phyloP scores from a whole-genome alignment of 1,140 invertebrate genomes.

The Acromyrmex heyeri region DNA sequence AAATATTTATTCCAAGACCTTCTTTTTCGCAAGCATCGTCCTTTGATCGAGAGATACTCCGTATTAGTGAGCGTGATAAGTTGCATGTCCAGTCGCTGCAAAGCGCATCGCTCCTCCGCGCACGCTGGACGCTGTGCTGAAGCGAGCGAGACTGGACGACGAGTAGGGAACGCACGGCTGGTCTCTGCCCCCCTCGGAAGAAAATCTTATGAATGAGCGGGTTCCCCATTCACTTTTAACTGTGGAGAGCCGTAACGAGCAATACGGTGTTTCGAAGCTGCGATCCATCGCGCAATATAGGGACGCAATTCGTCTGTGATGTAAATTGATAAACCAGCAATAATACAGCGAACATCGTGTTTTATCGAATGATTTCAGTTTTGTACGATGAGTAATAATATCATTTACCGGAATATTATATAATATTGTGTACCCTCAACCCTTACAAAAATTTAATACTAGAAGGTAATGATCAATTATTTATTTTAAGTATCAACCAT shows the following conservation, averaged over 20 bases:
- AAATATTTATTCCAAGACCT: slow-evolving; percentile 23
- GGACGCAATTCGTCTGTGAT: background rate
- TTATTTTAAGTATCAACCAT: no score
- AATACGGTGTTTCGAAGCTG: slow-evolving; percentile 20
- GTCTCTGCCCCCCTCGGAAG: slow-evolving; percentile 75
- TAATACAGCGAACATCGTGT: background rate
- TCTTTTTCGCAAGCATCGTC: slow-evolving; percentile 21
- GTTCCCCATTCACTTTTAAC: slow-evolving; percentile 85
- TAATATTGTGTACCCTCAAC: no score
- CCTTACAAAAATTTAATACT: no score
- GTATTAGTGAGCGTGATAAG: slow-evolving; percentile 7
- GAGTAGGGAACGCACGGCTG: slow-evolving; percentile 38
- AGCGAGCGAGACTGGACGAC: slow-evolving; percentile 70
- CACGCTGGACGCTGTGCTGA: slow-evolving; percentile 10
- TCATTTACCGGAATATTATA: background rate
- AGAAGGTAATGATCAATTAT: no score
- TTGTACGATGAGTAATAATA: background rate
- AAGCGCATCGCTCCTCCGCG: slow-evolving; percentile 15
- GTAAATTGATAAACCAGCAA: background rate
- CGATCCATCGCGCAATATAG: slow-evolving; percentile 1
- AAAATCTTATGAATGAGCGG: slow-evolving; percentile 85
- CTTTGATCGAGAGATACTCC: slow-evolving; percentile 9
- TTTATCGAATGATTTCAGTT: background rate
- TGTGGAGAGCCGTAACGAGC: slow-evolving; percentile 72
- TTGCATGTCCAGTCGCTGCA: slow-evolving; percentile 55